Evolutionary conservation across 2,113 vertebrate genomes (phyloP), one percentile per base, ranked within the genome.

Genomic region (Globicephala melas): DNA sequence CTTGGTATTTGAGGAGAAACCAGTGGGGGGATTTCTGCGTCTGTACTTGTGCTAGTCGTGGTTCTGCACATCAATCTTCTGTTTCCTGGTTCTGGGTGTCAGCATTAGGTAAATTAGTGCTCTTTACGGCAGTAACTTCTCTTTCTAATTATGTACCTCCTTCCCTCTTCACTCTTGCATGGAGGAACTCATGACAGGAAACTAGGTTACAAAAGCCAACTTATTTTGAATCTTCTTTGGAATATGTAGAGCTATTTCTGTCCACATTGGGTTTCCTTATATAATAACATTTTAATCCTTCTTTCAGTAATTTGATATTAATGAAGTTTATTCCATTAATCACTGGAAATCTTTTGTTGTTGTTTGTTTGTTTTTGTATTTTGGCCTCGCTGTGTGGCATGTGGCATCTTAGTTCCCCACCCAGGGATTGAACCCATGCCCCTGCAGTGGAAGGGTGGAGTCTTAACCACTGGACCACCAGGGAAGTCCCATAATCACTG

Each of bases 191-290:
- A 20, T 92, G 53, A 77, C 7, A 28, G 33, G 14, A 63, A 82
- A 65, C 18, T 50, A 18, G 63, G 53, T 85, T 95, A 67, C 25
- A 25, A 95, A 92, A 95, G 74, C 73, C 60, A 87, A 8, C 44
- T 68, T 94, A 91, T 60, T 95, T 95, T 93, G 53, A 70, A 63
- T 95, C 58, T 44, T 83, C 5, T 88, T 82, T 83, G 31, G 58
- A 85, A 53, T 95, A 25, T 73, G 33, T 94, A 71, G 65, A 73
- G 62, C 28, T 91, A 10, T 83, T 95, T 95, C 33, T 87, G 12
- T 89, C 44, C 2, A 82, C 38, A 10, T 65, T 96, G 58, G 6
- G 4, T 89, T 13, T 96, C 71, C 65, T 81, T 94, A 70, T 68
- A 33, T 92, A 91, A 67, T 86, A 63, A 60, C 26, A 44, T 90